phyloP scores from a whole-genome alignment of 2,888 invertebrate species.

The Dryocosmus kuriphilus region DNA sequence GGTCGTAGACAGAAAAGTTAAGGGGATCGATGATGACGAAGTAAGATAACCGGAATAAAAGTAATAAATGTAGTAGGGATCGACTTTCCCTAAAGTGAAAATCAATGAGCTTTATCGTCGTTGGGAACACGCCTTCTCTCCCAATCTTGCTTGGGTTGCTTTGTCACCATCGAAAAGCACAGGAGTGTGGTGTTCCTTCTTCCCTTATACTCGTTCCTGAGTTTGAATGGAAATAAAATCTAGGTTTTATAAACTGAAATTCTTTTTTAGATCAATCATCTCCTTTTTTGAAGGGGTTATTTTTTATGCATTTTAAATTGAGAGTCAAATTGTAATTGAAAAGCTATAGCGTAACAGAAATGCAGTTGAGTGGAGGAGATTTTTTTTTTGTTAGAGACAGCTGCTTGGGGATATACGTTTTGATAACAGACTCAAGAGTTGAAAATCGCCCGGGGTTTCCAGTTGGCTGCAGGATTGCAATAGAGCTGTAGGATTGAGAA shows the following conservation, averaged over 20 bases:
- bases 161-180: conserved; percentile 22
- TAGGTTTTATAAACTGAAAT: too few species aligned
- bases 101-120: conserved; percentile 62
- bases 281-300: too few species aligned
- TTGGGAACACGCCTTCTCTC: neutral
- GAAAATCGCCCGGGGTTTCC: neutral
- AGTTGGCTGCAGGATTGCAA: conserved; percentile 39
- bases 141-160: conserved; percentile 4
- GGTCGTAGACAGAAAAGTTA: conserved; percentile 20
- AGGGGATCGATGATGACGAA: conserved; percentile 53
- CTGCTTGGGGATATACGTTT: neutral
- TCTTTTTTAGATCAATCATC: too few species aligned
- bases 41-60: conserved; percentile 70
- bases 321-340: too few species aligned
- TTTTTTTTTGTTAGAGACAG: neutral
- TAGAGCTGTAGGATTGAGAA: conserved; percentile 39
- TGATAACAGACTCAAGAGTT: neutral
- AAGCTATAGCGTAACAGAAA: neutral
- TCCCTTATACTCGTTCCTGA: too few species aligned
- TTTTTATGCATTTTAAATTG: too few species aligned
- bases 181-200: neutral
- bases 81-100: conserved; percentile 69
- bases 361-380: neutral
- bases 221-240: too few species aligned
- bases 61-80: conserved; percentile 60